Base-by-base conservation (phyloP, 35 echinoderm and acorn worm genomes). In the Anneissia japonica region DNA sequence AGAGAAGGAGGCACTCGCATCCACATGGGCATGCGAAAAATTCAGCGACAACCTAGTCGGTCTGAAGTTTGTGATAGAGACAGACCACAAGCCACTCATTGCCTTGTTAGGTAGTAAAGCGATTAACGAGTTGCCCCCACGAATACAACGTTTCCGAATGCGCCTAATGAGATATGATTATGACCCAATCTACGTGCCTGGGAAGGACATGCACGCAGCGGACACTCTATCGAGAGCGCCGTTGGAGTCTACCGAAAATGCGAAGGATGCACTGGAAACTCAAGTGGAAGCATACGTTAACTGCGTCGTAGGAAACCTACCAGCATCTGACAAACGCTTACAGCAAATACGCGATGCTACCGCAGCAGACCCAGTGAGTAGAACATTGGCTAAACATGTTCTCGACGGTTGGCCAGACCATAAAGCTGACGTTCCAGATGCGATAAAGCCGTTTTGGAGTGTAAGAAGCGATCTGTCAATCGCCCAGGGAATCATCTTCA, bases 1-100 rank as follows among this genome's bases (percentile, higher is more conserved):
- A 87, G 83, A 34, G 84, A 91, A 91, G 34, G 89, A 91, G 37
- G 90, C 84, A 7, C 74, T 91, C 32, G 84, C 90, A 30, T 21
- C 41, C 28, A 80, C 73, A 5, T 87, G 84, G 84, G 90, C 74
- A 2, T 91, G 90, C 45, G 84, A 91, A 37, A 86, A 87, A 45
- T 91, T 91, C 37, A 46, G 46, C 26, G 84, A 91, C 14, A 76
- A 82, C 77, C 4, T 91, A 29, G 0, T 76, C 30, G 84, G 90
- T 10, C 72, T 91, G 34, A 37, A 86, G 35, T 87, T 91, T 55
- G 41, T 37, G 37, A 38, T 91, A 2, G 84, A 87, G 41, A 91
- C 84, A 30, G 90, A 91, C 38, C 89, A 91, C 40, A 91, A 81
- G 73, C 89, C 83, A 21, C 55, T 91, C 0, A 45, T 91, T 32